These are phyloP conservation scores for Torymus aiolomorphi DNA, from an alignment of 2,888 invertebrate genomes.

Conservation along the genomic window DNA sequence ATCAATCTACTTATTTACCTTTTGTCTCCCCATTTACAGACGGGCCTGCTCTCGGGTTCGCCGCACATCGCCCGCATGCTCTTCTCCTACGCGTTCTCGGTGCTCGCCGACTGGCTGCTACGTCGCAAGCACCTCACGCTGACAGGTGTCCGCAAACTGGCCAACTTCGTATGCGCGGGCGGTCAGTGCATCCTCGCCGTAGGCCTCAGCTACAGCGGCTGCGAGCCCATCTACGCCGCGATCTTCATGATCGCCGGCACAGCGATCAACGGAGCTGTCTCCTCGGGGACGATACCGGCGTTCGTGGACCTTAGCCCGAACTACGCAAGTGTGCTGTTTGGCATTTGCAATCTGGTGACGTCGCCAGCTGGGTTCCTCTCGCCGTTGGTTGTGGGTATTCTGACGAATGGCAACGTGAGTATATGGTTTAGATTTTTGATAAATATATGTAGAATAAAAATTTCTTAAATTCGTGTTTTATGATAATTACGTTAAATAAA, in stretches of 20 bases:
- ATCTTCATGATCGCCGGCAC: conserved; percentile 80
- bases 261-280: conserved; percentile 81
- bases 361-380: conserved; percentile 80
- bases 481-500: too few relatives aligned
- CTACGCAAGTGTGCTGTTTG: conserved; percentile 79
- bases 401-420: conserved; percentile 82
- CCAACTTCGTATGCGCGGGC: conserved; percentile 79
- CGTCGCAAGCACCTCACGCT: conserved; percentile 78
- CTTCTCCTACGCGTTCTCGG: conserved; percentile 79
- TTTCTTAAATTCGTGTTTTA: too few relatives aligned
- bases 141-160: conserved; percentile 81
- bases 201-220: conserved; percentile 81
- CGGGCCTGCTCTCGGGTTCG: conserved; percentile 81
- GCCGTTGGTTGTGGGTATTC: conserved; percentile 79
- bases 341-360: conserved; percentile 80
- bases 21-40: conserved; percentile 70
- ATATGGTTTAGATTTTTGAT: conserved; percentile 11
- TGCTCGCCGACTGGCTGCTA: conserved; percentile 79
- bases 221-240: conserved; percentile 79
- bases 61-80: conserved; percentile 80
- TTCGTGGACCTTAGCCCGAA: conserved; percentile 84
- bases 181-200: conserved; percentile 80
- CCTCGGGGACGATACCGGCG: conserved; percentile 81
- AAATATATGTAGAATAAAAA: too few relatives aligned
- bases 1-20: too few relatives aligned